These are phyloP conservation scores for Rutpela maculata DNA, from an alignment of 2,888 invertebrate species.

Conservation along the genomic window DNA sequence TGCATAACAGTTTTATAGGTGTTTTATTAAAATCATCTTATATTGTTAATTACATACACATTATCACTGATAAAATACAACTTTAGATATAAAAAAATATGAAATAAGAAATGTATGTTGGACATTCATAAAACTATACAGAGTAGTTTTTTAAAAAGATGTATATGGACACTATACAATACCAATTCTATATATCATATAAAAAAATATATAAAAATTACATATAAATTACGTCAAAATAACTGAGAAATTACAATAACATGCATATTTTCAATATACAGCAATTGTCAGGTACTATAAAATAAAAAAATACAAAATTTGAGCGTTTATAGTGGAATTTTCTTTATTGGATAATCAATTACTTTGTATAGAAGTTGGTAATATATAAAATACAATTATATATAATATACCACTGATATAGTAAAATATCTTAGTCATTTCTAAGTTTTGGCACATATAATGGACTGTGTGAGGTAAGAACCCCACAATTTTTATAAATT, in stretches of 20 bases:
- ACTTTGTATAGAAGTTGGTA: slow-evolving; percentile 50
- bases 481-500: slow-evolving; percentile 47
- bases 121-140: slow-evolving; percentile 29
- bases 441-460: slow-evolving; percentile 61
- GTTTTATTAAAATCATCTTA: slow-evolving; percentile 36
- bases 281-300: slow-evolving; percentile 43
- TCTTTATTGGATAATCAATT: slow-evolving; percentile 38
- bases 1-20: neutral
- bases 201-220: slow-evolving; percentile 35
- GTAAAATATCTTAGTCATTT: slow-evolving; percentile 58
- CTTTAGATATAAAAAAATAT: slow-evolving; percentile 40
- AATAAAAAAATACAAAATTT: slow-evolving; percentile 41
- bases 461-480: slow-evolving; percentile 55
- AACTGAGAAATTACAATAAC: slow-evolving; percentile 33
- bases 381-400: slow-evolving; percentile 52
- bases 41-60: slow-evolving; percentile 29
- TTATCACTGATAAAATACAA: slow-evolving; percentile 33
- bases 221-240: slow-evolving; percentile 33
- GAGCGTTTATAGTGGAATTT: slow-evolving; percentile 42
- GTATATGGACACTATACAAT: slow-evolving; percentile 35
- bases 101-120: slow-evolving; percentile 25
- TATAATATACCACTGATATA: slow-evolving; percentile 50
- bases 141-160: slow-evolving; percentile 12
- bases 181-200: slow-evolving; percentile 33
- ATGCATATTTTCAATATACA: slow-evolving; percentile 41